These are phyloP conservation scores for Macroramphosus scolopax DNA, from an alignment of 2,797 vertebrate genomes.

Conservation along the genomic window DNA sequence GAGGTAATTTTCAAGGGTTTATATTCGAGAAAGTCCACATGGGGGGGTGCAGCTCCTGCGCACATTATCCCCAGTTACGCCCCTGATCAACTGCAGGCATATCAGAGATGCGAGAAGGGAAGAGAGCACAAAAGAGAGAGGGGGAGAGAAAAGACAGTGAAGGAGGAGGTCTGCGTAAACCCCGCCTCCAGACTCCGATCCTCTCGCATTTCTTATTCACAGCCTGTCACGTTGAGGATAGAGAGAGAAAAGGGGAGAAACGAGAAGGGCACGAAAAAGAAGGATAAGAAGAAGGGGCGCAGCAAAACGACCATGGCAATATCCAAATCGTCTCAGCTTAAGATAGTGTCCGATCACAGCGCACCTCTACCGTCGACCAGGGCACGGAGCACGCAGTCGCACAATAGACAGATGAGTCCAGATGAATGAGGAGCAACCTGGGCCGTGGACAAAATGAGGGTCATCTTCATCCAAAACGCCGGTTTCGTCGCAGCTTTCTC, in stretches of 20 bases:
- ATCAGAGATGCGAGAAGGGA: constrained; percentile 35
- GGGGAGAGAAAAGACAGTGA: constrained; percentile 16
- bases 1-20: no score
- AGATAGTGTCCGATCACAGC: constrained; percentile 64
- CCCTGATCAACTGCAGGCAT: constrained; percentile 41
- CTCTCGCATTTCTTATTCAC: constrained; percentile 68
- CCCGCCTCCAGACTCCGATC: constrained; percentile 70
- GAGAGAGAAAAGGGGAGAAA: constrained; percentile 59
- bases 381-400: constrained; percentile 67
- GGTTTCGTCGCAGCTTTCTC: constrained; percentile 82
- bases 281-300: constrained; percentile 51
- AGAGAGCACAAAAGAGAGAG: constrained; percentile 1
- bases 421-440: constrained; percentile 72
- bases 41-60: no score
- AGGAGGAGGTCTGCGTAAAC: constrained; percentile 59
- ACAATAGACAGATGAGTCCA: constrained; percentile 56
- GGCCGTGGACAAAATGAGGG: constrained; percentile 80
- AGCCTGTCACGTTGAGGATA: constrained; percentile 58
- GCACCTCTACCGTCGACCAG: constrained; percentile 58
- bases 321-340: constrained; percentile 62
- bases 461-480: constrained; percentile 80
- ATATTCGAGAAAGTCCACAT: no score
- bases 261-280: constrained; percentile 44
- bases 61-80: constrained; percentile 41
- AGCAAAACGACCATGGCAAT: constrained; percentile 74